Evolutionary conservation across 1,140 invertebrate genomes (phyloP).

Genomic region (Drosophila suzukii): DNA sequence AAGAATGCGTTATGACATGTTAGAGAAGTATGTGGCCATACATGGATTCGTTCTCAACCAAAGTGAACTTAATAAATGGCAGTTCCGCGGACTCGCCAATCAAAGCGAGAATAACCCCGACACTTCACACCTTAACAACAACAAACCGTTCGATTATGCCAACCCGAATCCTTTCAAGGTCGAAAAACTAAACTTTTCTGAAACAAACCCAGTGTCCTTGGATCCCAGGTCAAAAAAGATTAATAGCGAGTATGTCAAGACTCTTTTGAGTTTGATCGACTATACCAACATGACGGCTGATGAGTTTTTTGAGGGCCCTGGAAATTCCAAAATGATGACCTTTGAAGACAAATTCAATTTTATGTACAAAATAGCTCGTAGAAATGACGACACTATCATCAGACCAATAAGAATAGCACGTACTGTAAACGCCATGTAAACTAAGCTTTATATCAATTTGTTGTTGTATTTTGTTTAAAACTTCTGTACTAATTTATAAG

Average conservation of each 20-base stretch:
- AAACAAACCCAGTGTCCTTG: not conserved
- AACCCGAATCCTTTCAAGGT: slow-evolving; percentile 17
- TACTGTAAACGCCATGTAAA: not conserved
- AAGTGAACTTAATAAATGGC: not conserved
- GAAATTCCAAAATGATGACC: slow-evolving; percentile 9
- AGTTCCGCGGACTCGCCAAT: slow-evolving; percentile 5
- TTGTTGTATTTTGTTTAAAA: too few relatives aligned
- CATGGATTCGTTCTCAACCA: slow-evolving; percentile 10
- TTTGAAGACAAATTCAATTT: slow-evolving; percentile 9
- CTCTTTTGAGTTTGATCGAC: not conserved
- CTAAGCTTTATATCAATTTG: not conserved
- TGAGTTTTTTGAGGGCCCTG: slow-evolving; percentile 24
- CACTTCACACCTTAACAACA: not conserved
- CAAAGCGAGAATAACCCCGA: not conserved
- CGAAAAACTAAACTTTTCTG: not conserved
- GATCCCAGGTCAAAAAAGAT: slow-evolving; percentile 1
- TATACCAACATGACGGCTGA: slow-evolving; percentile 2
- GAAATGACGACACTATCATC: too few relatives aligned
- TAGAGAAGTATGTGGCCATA: slow-evolving; percentile 12
- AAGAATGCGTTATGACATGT: not conserved
- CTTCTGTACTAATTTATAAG: not conserved
- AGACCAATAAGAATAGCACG: not conserved
- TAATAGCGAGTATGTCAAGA: slow-evolving; percentile 6
- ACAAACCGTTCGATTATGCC: slow-evolving; percentile 1
- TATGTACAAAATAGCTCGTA: slow-evolving; percentile 13